Percentiles rank a stretch among this genome's conserved stretches.
Conservation (phyloP, 2,113 vertebrate species). For the Amia ocellicauda region DNA sequence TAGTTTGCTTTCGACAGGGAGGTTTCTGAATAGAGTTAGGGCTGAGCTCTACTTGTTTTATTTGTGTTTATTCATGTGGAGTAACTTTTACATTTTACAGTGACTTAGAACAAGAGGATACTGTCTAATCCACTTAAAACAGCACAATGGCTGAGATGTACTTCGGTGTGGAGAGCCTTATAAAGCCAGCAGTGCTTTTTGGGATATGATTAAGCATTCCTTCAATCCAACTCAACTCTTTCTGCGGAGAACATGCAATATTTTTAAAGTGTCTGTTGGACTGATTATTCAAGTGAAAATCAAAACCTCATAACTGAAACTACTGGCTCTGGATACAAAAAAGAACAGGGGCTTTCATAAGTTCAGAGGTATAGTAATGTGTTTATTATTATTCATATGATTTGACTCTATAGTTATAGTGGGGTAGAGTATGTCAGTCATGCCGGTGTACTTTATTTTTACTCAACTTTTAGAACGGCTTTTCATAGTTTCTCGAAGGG, state of each 20-base stretch:
- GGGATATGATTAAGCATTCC: background rate
- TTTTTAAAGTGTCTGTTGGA: background rate
- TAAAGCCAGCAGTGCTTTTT: slow-evolving; percentile 25
- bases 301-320: too few relatives aligned
- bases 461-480: too few relatives aligned
- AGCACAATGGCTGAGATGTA: slow-evolving; percentile 54
- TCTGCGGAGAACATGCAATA: too few relatives aligned
- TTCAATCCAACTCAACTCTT: background rate
- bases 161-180: slow-evolving; percentile 32
- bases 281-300: background rate
- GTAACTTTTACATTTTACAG: slow-evolving; percentile 58
- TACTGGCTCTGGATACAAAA: too few relatives aligned
- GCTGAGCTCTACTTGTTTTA: slow-evolving; percentile 51
- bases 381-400: too few relatives aligned
- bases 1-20: background rate
- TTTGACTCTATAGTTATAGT: too few relatives aligned
- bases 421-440: too few relatives aligned
- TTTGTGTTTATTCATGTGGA: slow-evolving; percentile 57
- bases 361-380: too few relatives aligned
- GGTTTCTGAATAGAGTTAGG: slow-evolving; percentile 39
- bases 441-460: too few relatives aligned
- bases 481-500: background rate
- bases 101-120: slow-evolving; percentile 55
- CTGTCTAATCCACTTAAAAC: slow-evolving; percentile 56
- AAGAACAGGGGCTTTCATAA: too few relatives aligned